Conservation (phyloP, 1,140 invertebrate species). For the Sycophila sp. region DNA sequence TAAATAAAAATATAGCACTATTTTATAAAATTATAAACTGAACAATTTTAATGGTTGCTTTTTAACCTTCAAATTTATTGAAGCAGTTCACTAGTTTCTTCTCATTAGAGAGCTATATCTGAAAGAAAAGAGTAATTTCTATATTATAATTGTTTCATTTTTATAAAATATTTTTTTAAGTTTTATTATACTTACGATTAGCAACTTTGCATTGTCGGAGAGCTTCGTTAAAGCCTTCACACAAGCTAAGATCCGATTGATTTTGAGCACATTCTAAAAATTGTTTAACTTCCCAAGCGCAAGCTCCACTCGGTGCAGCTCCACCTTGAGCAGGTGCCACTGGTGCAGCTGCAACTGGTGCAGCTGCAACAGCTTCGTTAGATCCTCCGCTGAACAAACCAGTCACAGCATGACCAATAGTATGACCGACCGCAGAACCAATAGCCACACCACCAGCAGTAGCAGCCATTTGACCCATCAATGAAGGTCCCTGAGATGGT, state of each 20-base stretch:
- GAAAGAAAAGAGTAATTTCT: conserved; percentile 19
- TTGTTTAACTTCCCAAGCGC: conserved; percentile 89
- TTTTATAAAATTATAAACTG: conserved; percentile 34
- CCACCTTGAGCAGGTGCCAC: conserved; percentile 53
- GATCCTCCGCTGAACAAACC: conserved; percentile 82
- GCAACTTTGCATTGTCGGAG: conserved; percentile 85
- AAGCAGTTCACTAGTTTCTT: conserved; percentile 4
- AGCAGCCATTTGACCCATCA: conserved; percentile 90
- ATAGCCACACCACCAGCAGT: conserved; percentile 91
- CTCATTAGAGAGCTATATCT: conserved; percentile 21
- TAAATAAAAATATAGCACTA: conserved; percentile 29
- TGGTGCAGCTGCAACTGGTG: conserved; percentile 57
- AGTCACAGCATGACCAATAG: conserved; percentile 85
- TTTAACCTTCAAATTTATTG: conserved; percentile 9
- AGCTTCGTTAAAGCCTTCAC: conserved; percentile 93
- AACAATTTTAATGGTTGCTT: conserved; percentile 17
- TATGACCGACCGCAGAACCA: conserved; percentile 88
- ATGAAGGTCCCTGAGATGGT: conserved; percentile 73
- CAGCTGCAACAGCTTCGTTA: conserved; percentile 66
- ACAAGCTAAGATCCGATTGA: conserved; percentile 84
- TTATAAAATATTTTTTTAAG: background rate
- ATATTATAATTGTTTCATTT: too few species aligned
- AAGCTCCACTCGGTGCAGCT: conserved; percentile 73
- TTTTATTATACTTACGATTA: conserved; percentile 58
- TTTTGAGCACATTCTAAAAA: conserved; percentile 89